Evolutionary conservation across 1,140 invertebrate genomes (phyloP), one percentile per base, ranked within the genome.

Genomic region (Caerostris darwini): DNA sequence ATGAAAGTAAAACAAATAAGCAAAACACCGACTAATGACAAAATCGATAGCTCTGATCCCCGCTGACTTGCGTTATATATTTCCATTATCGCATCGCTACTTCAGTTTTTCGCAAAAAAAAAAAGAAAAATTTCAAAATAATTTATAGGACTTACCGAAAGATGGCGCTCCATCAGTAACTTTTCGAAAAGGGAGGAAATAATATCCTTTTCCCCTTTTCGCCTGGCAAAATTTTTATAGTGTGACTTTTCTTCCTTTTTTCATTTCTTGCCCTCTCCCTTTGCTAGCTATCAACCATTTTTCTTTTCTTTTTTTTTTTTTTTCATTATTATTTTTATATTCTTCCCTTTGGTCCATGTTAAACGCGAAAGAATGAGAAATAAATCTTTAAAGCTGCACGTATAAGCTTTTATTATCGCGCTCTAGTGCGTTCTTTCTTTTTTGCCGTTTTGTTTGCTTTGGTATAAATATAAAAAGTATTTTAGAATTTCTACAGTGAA

Each of bases 41-140:
- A 90, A 90, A 90, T 71, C 88, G 61, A 90, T 90, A 71, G 53
- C 34, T 90, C 71, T 90, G 53, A 90, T 90, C 88, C 57, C 58
- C 19, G 54, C 64, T 69, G 64, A 69, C 88, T 71, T 8, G 88
- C 64, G 50, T 57, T 71, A 90, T 90, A 69, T 71, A 90, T 90
- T 71, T 71, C 67, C 67, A 90, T 90, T 90, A 90, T 90, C 88
- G 88, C 67, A 3, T 10, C 34, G 5, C n/a, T 50, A 53, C 14
- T 85, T 85, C 34, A 67, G 10, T 86, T 86, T 58, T 86, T 54
- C 8, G 17, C 56, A 59, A 3, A n/a, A 10, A 34, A n/a, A 19
- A 8, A 34, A 10, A 71, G 69, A 71, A 87, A 87, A 59, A 58
- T 64, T 64, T 12, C 50, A 71, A 90, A 90, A 90, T 71, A 71